Evolutionary conservation across 2,888 invertebrate genomes (phyloP), one percentile per base, ranked within the genome.

Genomic region (Strigamia crassipes): DNA sequence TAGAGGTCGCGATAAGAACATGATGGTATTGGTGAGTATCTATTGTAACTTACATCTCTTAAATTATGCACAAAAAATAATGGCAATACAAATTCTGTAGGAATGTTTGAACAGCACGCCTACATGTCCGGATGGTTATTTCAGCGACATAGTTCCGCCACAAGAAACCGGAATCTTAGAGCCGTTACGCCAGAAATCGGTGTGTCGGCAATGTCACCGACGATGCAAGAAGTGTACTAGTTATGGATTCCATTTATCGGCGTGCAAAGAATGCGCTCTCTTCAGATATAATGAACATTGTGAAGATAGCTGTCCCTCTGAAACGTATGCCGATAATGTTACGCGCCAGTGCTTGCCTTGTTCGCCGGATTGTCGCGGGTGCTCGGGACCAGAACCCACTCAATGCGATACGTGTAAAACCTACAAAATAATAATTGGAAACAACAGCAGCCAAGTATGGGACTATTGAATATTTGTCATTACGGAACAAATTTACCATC

Each of bases 161-260:
- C 91, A 92, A 84, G 92, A 93, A 84, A 91, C 92, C 85, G 46
- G 92, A 0, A 89, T 90, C 0, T 89, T 96, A 12, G 93, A 93
- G 86, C 91, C 93, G 0, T 88, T 96, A 9, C 94, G 93, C 41
- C 95, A 95, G 41, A 95, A 95, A 89, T 93, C 93, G 1, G 85
- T 81, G 42, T 98, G 98, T 86, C 91, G 95, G 83, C 94, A 93
- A 87, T 98, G 98, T 87, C 96, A 98, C 89, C 92, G 94, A 0
- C 90, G 94, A 61, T 98, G 98, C 87, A 92, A 93, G 84, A 93
- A 93, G 84, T 98, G 98, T 87, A 93, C 93, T 9, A 94, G 94
- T 1, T 96, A 94, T 86, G 96, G 97, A 31, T 94, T 95, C 85
- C 95, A 96, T 85, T 92, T 84, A 9, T 83, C 84, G 0, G 93